phyloP scores from a whole-genome alignment of 2,113 vertebrate species.

The Heloderma charlesbogerti region DNA sequence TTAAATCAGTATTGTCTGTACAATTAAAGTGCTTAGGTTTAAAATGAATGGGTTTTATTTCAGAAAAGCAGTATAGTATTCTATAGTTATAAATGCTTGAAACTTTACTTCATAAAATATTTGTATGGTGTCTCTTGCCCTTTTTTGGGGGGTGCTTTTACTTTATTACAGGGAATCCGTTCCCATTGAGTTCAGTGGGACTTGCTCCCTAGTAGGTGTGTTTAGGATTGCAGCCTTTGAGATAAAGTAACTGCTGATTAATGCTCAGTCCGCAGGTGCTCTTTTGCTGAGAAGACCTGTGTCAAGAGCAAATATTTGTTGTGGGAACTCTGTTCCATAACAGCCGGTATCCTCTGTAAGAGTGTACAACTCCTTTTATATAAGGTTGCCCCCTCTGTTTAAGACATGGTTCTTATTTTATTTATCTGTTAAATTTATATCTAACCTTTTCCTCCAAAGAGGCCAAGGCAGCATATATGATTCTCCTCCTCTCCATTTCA shows the following conservation, averaged over 20 bases:
- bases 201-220: no score
- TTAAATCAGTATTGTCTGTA: no score
- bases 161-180: background rate
- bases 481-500: no score
- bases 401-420: background rate
- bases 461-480: no score
- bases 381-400: background rate
- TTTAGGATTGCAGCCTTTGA: background rate
- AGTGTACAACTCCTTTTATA: background rate
- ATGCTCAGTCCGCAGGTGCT: background rate
- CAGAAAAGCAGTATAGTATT: background rate
- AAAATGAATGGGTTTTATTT: background rate
- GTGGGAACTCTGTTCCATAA: background rate
- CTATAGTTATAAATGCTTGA: background rate
- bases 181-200: no score
- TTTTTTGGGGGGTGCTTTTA: background rate
- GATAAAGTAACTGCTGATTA: background rate
- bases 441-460: no score
- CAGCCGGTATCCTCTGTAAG: background rate
- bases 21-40: background rate
- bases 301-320: background rate
- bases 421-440: no score
- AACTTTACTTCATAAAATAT: background rate
- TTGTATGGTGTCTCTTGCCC: background rate
- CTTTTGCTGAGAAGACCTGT: background rate